Evolutionary conservation across 2,113 vertebrate species (phyloP).

Genomic region (Rynchops niger): DNA sequence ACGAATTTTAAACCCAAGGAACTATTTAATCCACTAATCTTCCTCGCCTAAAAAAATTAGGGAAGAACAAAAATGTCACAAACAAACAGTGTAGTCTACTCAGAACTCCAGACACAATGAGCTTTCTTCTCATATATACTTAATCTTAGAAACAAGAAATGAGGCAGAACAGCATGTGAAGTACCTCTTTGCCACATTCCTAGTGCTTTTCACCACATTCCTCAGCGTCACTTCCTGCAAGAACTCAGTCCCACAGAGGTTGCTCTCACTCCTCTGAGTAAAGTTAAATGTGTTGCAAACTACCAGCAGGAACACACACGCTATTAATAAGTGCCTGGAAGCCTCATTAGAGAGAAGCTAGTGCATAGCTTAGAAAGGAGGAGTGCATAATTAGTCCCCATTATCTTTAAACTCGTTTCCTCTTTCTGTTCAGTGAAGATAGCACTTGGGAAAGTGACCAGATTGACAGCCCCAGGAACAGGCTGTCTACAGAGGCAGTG

Average conservation of each 20-base stretch:
- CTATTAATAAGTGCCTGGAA: not conserved
- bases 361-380: not conserved
- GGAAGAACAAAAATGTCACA: not conserved
- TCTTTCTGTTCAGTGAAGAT: not conserved
- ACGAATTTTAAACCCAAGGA: not conserved
- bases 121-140: not conserved
- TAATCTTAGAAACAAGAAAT: not conserved
- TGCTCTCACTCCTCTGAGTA: not conserved
- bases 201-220: not conserved
- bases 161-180: not conserved
- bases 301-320: not conserved
- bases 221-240: not conserved
- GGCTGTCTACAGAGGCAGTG: not conserved
- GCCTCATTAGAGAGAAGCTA: not conserved
- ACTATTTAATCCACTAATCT: not conserved
- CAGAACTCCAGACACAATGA: not conserved
- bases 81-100: not conserved
- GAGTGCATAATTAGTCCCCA: not conserved
- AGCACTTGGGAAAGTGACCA: not conserved
- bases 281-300: not conserved
- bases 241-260: not conserved
- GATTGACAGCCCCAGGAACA: not conserved
- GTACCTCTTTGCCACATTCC: not conserved
- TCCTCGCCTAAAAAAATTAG: not conserved
- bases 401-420: constrained; percentile 24